These are phyloP conservation scores for Poecilia wingei DNA, from an alignment of 2,797 vertebrate species.

Conservation along the genomic window DNA sequence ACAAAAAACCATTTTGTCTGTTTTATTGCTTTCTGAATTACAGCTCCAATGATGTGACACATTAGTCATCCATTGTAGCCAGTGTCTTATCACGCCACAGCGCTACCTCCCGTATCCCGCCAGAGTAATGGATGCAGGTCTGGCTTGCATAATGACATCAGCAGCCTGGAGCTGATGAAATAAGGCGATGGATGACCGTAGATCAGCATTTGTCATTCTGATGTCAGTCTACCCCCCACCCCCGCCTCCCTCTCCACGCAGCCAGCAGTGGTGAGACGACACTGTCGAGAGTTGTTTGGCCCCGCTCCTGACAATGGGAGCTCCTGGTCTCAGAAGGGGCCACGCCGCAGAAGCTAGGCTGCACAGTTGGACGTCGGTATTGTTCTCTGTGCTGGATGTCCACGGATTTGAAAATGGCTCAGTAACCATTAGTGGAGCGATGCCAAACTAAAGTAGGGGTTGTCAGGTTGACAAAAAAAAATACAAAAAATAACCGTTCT, in stretches of 20 bases:
- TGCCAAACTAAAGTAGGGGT: constrained; percentile 1
- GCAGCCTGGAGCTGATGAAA: constrained; percentile 58
- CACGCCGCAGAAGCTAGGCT: constrained; percentile 27
- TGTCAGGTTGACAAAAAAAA: constrained; percentile 7
- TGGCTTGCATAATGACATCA: constrained; percentile 67
- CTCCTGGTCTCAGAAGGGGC: constrained; percentile 55
- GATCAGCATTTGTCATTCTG: constrained; percentile 68
- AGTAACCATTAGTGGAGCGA: constrained; percentile 20
- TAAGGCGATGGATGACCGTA: constrained; percentile 58
- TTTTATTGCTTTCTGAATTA: constrained; percentile 67
- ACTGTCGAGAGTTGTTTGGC: constrained; percentile 58
- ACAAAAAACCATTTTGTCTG: constrained; percentile 63
- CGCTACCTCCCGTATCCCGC: constrained; percentile 53
- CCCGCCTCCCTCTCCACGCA: constrained; percentile 9
- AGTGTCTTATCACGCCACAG: constrained; percentile 52
- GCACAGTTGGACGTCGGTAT: constrained; percentile 65
- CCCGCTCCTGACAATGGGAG: constrained; percentile 67
- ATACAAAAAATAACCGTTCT: not conserved
- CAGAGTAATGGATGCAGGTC: constrained; percentile 66
- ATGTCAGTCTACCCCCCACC: constrained; percentile 56
- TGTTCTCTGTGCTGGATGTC: constrained; percentile 58
- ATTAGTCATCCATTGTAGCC: constrained; percentile 61
- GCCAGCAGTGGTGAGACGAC: constrained; percentile 36
- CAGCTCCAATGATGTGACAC: constrained; percentile 51
- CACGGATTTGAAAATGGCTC: constrained; percentile 31